Base-by-base conservation (phyloP, 2,797 vertebrate species). In the Eupleurogrammus muticus region DNA sequence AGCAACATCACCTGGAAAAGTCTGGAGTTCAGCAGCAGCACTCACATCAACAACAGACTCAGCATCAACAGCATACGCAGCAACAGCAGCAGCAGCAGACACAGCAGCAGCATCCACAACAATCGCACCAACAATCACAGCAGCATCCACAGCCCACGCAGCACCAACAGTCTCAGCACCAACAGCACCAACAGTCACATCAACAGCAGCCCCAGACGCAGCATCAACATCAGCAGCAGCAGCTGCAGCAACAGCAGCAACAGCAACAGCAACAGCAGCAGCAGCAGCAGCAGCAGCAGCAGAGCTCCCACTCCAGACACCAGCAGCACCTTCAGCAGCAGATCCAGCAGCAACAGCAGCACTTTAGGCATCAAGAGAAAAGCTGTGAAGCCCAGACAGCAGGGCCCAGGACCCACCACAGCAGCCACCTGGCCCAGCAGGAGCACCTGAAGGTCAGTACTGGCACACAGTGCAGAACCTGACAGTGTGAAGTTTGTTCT, bases 281-380 rank as follows among this genome's bases (percentile, higher is more conserved):
- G 19, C 94, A 96, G 62, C 93, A 95, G 21, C 87, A 86, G 49
- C 89, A 90, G 74, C 91, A 90, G 64, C 93, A 93, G 69, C 94
- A 94, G 82, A 90, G 84, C 78, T 93, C 96, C 36, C 97, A 98
- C 78, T 93, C 96, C 54, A 96, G 97, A 84, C 97, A 98, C 87
- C 94, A 96, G 74, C 95, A 96, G 78, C 97, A 97, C 74, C 93
- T 97, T 23, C 97, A 97, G 85, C 97, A 97, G 80, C 97, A 97
- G 82, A 94, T 96, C 66, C 94, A 91, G 58, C 91, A 91, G 40
- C 90, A 90, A 32, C 91, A 92, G 58, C 92, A 97, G 81, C 97
- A 98, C 87, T 99, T 99, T 80, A 94, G 96, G 55, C 96, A 96
- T 80, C 93, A 96, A 59, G 97, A 99, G 72, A 99, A 99, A 92